These are phyloP conservation scores for Limosa lapponica DNA, from an alignment of 2,797 vertebrate genomes.

Conservation along the genomic window DNA sequence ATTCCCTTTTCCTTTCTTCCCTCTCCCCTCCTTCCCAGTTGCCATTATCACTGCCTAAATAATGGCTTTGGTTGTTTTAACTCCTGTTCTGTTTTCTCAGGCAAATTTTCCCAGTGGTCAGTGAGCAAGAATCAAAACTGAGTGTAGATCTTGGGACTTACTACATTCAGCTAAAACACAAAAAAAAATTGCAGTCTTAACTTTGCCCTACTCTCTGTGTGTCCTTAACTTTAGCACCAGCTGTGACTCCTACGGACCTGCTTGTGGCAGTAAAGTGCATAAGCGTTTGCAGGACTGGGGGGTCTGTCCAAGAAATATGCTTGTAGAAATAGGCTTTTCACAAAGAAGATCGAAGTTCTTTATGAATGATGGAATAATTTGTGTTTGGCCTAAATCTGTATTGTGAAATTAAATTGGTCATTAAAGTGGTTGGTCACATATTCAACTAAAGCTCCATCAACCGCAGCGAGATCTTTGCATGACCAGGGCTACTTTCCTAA, in stretches of 20 bases:
- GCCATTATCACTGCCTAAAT: not conserved
- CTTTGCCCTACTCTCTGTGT: accelerated
- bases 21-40: not conserved
- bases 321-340: not conserved
- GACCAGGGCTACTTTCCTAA: not conserved
- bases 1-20: not conserved
- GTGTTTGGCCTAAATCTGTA: not conserved
- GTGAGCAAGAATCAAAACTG: not conserved
- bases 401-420: not conserved
- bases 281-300: not conserved
- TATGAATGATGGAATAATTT: not conserved
- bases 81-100: not conserved
- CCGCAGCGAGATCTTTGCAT: not conserved
- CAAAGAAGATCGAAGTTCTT: not conserved
- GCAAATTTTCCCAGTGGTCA: not conserved
- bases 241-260: not conserved
- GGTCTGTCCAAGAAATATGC: not conserved
- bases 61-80: not conserved
- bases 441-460: not conserved
- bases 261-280: not conserved
- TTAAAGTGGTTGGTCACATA: not conserved
- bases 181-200: not conserved
- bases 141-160: not conserved
- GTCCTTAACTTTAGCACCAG: not conserved
- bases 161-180: not conserved